These are phyloP conservation scores for Microctonus brassicae DNA, from an alignment of 2,888 invertebrate genomes.

Conservation along the genomic window DNA sequence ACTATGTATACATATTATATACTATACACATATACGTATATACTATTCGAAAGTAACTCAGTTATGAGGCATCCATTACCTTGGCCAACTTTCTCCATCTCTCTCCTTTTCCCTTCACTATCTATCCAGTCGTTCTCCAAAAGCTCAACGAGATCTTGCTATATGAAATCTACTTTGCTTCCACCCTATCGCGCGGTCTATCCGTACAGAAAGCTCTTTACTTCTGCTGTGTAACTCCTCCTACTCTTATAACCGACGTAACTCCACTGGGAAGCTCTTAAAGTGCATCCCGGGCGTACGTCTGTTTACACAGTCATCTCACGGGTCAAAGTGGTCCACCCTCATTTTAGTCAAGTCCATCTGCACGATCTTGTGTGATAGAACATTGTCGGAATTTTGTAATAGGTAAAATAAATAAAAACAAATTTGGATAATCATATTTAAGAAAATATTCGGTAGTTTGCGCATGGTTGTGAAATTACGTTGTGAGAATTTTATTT, in stretches of 20 bases:
- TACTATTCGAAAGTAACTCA: slow-evolving; percentile 52
- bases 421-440: no score
- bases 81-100: slow-evolving; percentile 48
- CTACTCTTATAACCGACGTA: slow-evolving; percentile 40
- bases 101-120: background rate
- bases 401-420: no score
- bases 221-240: slow-evolving; percentile 24
- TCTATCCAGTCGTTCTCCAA: slow-evolving; percentile 8
- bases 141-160: slow-evolving; percentile 24
- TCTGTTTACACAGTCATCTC: slow-evolving; percentile 54
- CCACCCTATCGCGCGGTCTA: background rate
- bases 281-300: slow-evolving; percentile 45
- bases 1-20: background rate
- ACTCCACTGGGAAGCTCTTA: slow-evolving; percentile 45
- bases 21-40: background rate
- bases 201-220: slow-evolving; percentile 30
- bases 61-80: slow-evolving; percentile 61
- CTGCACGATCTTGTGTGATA: background rate
- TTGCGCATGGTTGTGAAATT: no score
- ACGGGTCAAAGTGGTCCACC: slow-evolving; percentile 47
- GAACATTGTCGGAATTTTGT: background rate
- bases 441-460: no score
- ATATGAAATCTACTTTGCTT: slow-evolving; percentile 5
- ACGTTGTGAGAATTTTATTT: no score
- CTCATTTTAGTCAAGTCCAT: background rate